Percentiles rank a stretch among this genome's conserved stretches.
Conservation (phyloP, 1,140 invertebrate species). For the Aleiodes sp. region DNA sequence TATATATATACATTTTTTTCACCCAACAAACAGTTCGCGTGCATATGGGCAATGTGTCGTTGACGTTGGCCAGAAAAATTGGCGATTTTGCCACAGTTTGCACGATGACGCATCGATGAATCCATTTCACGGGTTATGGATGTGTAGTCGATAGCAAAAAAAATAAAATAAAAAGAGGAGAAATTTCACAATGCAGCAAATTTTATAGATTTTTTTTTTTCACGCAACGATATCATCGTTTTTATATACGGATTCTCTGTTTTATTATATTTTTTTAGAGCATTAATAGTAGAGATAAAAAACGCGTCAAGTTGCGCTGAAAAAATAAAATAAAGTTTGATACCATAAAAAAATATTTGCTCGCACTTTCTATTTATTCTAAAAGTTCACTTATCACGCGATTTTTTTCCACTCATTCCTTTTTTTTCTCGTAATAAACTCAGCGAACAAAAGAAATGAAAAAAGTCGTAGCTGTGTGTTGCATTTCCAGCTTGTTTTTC, state of each 20-base stretch:
- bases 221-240: neutral
- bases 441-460: slow-evolving; percentile 10
- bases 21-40: slow-evolving; percentile 7
- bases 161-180: slow-evolving; percentile 8
- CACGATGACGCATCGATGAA: slow-evolving; percentile 30
- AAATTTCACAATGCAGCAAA: neutral
- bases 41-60: slow-evolving; percentile 29
- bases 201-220: slow-evolving; percentile 19
- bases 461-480: slow-evolving; percentile 23
- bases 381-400: slow-evolving; percentile 23
- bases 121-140: slow-evolving; percentile 25
- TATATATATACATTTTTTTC: no score
- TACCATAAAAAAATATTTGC: slow-evolving; percentile 28
- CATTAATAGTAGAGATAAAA: slow-evolving; percentile 7
- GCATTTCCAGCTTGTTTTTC: slow-evolving; percentile 57
- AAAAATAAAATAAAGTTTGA: slow-evolving; percentile 10
- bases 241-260: neutral
- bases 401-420: slow-evolving; percentile 12
- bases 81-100: slow-evolving; percentile 21
- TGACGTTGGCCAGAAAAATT: slow-evolving; percentile 29
- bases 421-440: slow-evolving; percentile 40
- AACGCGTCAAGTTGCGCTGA: slow-evolving; percentile 17
- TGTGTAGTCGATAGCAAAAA: slow-evolving; percentile 12
- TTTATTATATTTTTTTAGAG: neutral
- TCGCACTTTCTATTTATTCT: slow-evolving; percentile 18